Conservation (phyloP, 2,888 invertebrate genomes). For the Lithophane leautieri region DNA sequence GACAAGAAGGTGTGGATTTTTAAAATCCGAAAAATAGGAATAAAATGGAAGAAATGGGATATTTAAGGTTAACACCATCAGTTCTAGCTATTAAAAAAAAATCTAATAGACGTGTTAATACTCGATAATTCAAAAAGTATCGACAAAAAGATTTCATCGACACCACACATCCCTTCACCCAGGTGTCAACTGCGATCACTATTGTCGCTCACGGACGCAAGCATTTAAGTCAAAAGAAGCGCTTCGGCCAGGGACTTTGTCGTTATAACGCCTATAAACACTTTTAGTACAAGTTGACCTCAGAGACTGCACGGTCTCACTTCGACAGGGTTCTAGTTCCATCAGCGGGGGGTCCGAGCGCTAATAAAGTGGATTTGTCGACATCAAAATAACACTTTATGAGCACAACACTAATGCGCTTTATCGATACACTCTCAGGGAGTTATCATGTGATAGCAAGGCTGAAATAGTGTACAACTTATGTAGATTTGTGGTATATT, state of each 20-base stretch:
- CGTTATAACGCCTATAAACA: slow-evolving; percentile 79
- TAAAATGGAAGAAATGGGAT: neutral
- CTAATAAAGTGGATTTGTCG: slow-evolving; percentile 90
- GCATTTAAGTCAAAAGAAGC: slow-evolving; percentile 89
- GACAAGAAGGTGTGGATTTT: neutral
- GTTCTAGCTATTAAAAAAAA: neutral
- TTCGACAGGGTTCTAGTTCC: slow-evolving; percentile 81
- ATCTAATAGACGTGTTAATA: neutral
- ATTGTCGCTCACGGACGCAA: slow-evolving; percentile 84
- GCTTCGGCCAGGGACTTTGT: slow-evolving; percentile 82
- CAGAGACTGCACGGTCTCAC: slow-evolving; percentile 70
- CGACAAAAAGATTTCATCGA: slow-evolving; percentile 59
- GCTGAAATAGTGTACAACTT: slow-evolving; percentile 69
- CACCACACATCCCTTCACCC: slow-evolving; percentile 76
- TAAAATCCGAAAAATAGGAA: neutral
- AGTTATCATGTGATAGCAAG: slow-evolving; percentile 73
- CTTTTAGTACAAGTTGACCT: slow-evolving; percentile 73
- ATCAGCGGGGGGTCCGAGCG: slow-evolving; percentile 85
- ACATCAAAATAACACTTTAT: slow-evolving; percentile 89
- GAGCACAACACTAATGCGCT: slow-evolving; percentile 84
- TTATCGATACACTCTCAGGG: slow-evolving; percentile 79
- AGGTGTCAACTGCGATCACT: slow-evolving; percentile 87
- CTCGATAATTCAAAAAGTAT: slow-evolving; percentile 16
- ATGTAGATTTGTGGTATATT: slow-evolving; percentile 68
- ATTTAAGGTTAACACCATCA: neutral